Conservation (phyloP, 2,797 vertebrate species). For the Gallinago stenura region DNA sequence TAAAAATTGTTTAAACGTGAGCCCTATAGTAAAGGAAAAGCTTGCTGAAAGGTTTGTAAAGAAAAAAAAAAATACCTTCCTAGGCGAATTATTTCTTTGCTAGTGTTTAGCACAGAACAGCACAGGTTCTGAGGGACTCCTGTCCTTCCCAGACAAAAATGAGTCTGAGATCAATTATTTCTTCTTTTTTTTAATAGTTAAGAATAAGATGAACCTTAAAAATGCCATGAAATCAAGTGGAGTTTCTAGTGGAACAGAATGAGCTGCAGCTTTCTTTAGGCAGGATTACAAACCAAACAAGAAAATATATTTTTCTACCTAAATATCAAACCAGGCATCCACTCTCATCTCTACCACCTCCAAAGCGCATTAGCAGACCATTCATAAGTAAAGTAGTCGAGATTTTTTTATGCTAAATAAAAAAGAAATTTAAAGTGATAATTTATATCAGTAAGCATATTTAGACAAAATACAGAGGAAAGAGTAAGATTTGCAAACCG, state of each 20-base stretch:
- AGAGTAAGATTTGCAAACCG: neutral
- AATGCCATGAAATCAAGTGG: neutral
- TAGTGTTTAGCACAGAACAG: neutral
- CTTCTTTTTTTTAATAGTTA: neutral
- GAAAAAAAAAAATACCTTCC: neutral
- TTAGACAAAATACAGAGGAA: neutral
- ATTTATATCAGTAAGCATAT: neutral
- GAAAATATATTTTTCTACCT: neutral
- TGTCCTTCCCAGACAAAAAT: neutral
- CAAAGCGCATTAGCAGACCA: neutral
- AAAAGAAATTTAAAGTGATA: conserved; percentile 17
- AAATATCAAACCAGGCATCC: neutral
- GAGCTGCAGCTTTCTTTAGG: neutral
- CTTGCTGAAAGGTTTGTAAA: too few species aligned
- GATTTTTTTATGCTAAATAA: neutral
- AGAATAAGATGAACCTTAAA: neutral
- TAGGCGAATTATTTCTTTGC: neutral
- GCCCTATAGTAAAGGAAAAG: neutral
- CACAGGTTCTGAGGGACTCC: neutral
- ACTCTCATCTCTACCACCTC: neutral
- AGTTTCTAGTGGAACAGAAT: neutral
- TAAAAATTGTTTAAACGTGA: neutral
- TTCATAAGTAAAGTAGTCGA: neutral
- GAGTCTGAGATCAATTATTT: neutral
- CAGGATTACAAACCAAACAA: neutral